Conservation (phyloP, 2,113 vertebrate species). For the Rafetus swinhoei region DNA sequence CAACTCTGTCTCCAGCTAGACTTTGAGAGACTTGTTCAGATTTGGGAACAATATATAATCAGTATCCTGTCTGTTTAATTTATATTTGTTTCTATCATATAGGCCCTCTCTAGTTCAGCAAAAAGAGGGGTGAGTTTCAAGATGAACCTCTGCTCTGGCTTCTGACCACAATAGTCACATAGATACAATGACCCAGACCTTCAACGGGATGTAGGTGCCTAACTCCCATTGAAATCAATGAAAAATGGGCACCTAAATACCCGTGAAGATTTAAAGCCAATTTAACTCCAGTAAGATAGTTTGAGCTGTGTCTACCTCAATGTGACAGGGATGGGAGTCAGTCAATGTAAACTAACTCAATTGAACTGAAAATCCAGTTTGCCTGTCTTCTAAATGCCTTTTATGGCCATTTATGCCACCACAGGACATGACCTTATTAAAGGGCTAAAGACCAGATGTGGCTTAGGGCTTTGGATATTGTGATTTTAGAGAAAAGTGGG, state of each 20-base stretch:
- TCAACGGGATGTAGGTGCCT: background rate
- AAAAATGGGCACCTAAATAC: background rate
- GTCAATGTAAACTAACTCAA: constrained; percentile 33
- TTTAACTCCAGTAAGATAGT: constrained; percentile 29
- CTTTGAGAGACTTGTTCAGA: background rate
- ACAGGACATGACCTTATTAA: constrained; percentile 16
- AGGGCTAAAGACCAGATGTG: background rate
- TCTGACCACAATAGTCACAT: background rate
- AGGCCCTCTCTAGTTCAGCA: background rate
- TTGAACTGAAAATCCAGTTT: background rate
- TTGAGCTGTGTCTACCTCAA: background rate
- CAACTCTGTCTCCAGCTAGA: background rate
- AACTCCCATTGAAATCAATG: background rate
- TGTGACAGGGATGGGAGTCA: background rate
- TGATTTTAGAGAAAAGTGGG: background rate
- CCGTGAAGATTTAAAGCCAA: background rate
- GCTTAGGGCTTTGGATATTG: background rate
- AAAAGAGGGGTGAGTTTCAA: background rate
- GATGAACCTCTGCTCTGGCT: background rate
- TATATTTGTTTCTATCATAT: background rate
- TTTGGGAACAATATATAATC: background rate
- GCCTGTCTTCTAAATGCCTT: too few relatives aligned
- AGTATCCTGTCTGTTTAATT: background rate
- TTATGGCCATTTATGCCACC: too few relatives aligned
- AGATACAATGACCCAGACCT: background rate